A percentile compares a stretch with the other conserved stretches of the same genome.
These are phyloP conservation scores for Burhinus oedicnemus DNA, from an alignment of 2,113 vertebrate species.

Conservation along the genomic window DNA sequence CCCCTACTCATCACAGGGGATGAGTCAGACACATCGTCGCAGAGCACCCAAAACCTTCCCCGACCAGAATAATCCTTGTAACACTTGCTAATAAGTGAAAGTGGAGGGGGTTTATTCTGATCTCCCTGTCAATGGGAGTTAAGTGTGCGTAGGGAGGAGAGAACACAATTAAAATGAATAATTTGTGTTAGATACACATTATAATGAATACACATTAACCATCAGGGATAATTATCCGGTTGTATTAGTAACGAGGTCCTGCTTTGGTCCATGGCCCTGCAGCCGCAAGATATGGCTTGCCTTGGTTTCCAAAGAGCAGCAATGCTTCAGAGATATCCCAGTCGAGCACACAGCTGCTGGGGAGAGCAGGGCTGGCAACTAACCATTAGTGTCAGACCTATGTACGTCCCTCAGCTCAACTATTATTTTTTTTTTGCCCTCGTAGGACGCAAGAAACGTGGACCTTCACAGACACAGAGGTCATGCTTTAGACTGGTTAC, in stretches of 20 bases:
- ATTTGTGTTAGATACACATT: constrained; percentile 24
- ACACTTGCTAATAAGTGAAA: constrained; percentile 44
- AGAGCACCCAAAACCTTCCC: constrained; percentile 34
- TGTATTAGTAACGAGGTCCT: constrained; percentile 23
- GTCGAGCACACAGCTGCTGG: background rate
- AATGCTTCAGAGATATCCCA: background rate
- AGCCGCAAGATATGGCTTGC: background rate
- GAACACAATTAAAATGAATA: constrained; percentile 27
- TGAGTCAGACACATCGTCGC: constrained; percentile 54
- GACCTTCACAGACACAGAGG: background rate
- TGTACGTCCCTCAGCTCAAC: background rate
- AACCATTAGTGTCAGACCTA: background rate
- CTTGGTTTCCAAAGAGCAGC: background rate
- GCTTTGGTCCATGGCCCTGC: background rate
- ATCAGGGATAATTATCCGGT: constrained; percentile 18
- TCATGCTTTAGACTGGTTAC: background rate
- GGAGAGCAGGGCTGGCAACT: background rate
- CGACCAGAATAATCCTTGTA: background rate
- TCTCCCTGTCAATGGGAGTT: constrained; percentile 35
- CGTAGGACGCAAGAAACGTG: background rate
- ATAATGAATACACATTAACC: background rate
- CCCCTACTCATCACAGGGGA: background rate
- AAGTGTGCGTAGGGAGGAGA: background rate
- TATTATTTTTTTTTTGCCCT: background rate
- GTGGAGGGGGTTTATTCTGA: background rate